Percentiles rank a stretch among this genome's conserved stretches.
These are phyloP conservation scores for Drosophila neocordata DNA, from an alignment of 1,140 invertebrate species.

Conservation along the genomic window DNA sequence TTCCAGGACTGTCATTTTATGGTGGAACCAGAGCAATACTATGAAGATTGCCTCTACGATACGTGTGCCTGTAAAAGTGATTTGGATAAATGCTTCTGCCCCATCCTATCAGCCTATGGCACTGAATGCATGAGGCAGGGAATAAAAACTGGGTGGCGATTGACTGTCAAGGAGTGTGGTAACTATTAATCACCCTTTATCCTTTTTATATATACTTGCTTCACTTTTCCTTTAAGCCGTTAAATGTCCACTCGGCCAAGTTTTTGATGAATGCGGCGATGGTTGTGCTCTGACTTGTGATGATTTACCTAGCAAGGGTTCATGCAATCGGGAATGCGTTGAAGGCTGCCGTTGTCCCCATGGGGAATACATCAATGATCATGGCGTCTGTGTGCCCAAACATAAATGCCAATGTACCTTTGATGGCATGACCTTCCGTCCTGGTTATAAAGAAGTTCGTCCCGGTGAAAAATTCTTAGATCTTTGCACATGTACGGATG, in stretches of 20 bases:
- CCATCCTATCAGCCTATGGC: slow-evolving; percentile 91
- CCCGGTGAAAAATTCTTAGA: slow-evolving; percentile 86
- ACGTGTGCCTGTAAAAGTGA: slow-evolving; percentile 91
- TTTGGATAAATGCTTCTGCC: slow-evolving; percentile 89
- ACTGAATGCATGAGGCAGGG: slow-evolving; percentile 89
- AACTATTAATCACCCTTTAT: slow-evolving; percentile 80
- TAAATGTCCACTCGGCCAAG: slow-evolving; percentile 90
- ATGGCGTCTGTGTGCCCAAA: slow-evolving; percentile 90
- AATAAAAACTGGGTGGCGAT: slow-evolving; percentile 89
- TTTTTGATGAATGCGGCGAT: slow-evolving; percentile 91
- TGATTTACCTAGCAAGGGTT: slow-evolving; percentile 84
- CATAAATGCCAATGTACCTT: slow-evolving; percentile 90
- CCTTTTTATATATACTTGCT: neutral
- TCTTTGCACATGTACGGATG: slow-evolving; percentile 90
- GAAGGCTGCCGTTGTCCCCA: slow-evolving; percentile 94
- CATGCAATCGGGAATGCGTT: slow-evolving; percentile 85
- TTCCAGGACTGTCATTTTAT: slow-evolving; percentile 91
- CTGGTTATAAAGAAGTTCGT: slow-evolving; percentile 89
- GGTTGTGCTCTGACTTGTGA: slow-evolving; percentile 89
- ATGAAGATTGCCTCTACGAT: slow-evolving; percentile 93
- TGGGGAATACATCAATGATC: slow-evolving; percentile 88
- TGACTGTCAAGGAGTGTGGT: slow-evolving; percentile 89
- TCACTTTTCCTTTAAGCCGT: slow-evolving; percentile 81
- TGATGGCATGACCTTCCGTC: slow-evolving; percentile 88
- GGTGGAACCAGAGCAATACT: slow-evolving; percentile 90